These are phyloP conservation scores for Brenthis hecate DNA, from an alignment of 2,888 invertebrate genomes.

Conservation along the genomic window DNA sequence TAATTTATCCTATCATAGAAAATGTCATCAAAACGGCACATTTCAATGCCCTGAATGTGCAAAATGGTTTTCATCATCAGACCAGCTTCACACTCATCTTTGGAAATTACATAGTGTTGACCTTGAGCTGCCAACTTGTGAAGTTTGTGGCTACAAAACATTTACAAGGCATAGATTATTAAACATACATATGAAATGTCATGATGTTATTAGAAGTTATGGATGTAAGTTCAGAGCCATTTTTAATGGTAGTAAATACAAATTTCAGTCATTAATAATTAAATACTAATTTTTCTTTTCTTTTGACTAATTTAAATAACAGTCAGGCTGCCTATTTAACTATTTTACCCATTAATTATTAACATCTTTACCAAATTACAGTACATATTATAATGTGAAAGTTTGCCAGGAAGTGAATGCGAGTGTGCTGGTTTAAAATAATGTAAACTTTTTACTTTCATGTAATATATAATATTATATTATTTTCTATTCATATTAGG, in stretches of 20 bases:
- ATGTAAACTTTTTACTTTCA: no score
- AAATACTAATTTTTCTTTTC: not conserved
- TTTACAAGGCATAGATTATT: slow-evolving; percentile 86
- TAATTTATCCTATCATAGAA: slow-evolving; percentile 85
- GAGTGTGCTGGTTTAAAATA: no score
- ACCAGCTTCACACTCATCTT: slow-evolving; percentile 88
- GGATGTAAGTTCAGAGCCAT: slow-evolving; percentile 65
- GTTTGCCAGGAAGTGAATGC: no score
- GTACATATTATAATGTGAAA: no score
- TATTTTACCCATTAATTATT: no score
- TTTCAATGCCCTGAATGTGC: slow-evolving; percentile 86
- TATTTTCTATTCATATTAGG: slow-evolving; percentile 51
- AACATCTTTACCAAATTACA: no score
- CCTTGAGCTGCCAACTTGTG: slow-evolving; percentile 90
- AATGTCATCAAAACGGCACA: slow-evolving; percentile 81
- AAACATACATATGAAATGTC: slow-evolving; percentile 89
- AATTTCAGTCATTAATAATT: not conserved
- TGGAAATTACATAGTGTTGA: slow-evolving; percentile 90
- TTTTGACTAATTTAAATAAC: no score
- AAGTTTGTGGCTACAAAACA: slow-evolving; percentile 88
- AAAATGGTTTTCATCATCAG: slow-evolving; percentile 81
- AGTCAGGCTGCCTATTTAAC: no score
- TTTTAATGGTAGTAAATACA: not conserved
- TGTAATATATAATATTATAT: not conserved
- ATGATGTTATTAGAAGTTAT: slow-evolving; percentile 71